Percentiles rank a stretch among this genome's conserved stretches.
Conservation (phyloP, 2,113 vertebrate species). For the western clawed frog (Xenopus tropicalis) region DNA sequence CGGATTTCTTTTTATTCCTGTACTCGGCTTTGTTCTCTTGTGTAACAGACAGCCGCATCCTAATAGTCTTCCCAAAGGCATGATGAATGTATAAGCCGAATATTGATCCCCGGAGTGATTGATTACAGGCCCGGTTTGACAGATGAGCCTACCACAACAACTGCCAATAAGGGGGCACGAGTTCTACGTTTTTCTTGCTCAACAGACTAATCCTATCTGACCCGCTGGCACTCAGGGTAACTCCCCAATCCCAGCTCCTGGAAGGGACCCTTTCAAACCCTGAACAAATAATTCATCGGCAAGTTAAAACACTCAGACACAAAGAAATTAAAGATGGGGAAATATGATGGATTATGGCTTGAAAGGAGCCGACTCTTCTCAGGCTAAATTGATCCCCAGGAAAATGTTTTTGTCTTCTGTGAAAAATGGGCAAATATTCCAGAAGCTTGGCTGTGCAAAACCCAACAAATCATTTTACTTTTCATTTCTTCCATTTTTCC, state of each 20-base stretch:
- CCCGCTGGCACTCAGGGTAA: constrained; percentile 51
- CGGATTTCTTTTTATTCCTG: background rate
- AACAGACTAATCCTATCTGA: constrained; percentile 70
- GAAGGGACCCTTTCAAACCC: constrained; percentile 55
- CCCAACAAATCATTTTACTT: constrained; percentile 76
- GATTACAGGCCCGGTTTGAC: constrained; percentile 77
- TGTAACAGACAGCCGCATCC: constrained; percentile 68
- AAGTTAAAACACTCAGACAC: constrained; percentile 77
- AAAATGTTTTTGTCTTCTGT: constrained; percentile 99
- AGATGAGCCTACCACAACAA: constrained; percentile 77
- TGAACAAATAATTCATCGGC: constrained; percentile 76
- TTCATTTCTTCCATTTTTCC: constrained; percentile 62
- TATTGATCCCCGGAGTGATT: constrained; percentile 85
- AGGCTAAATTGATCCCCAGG: constrained; percentile 91
- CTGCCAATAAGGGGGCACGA: constrained; percentile 74
- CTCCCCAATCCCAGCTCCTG: constrained; percentile 58
- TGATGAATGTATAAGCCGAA: constrained; percentile 84
- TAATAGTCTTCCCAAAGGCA: constrained; percentile 73
- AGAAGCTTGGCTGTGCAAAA: constrained; percentile 65
- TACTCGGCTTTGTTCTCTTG: constrained; percentile 54
- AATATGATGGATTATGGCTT: constrained; percentile 98
- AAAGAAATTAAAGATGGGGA: constrained; percentile 75
- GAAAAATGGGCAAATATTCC: constrained; percentile 92
- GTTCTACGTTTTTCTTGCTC: constrained; percentile 65
- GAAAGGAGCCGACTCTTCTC: constrained; percentile 86